Base-by-base conservation (phyloP, 35 echinoderm and acorn worm species). In the Holothuria glaberrima region DNA sequence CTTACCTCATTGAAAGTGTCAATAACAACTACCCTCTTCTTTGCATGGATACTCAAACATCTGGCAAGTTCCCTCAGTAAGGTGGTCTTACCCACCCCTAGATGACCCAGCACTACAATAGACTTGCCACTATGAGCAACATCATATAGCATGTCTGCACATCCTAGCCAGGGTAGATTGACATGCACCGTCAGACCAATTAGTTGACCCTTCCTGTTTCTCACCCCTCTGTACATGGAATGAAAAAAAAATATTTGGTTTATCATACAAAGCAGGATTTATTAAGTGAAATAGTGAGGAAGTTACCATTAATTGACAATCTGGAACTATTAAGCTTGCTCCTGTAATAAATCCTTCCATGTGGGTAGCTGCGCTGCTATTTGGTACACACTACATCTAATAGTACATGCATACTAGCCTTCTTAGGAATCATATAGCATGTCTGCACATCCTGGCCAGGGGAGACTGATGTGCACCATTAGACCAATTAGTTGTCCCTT, bases 351-450 rank as follows among this genome's bases (percentile, higher is more conserved):
- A n/a, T n/a, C n/a, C n/a, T n/a, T n/a, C n/a, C n/a, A n/a, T n/a
- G n/a, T n/a, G n/a, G n/a, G n/a, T n/a, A n/a, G n/a, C n/a, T n/a
- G n/a, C n/a, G n/a, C n/a, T n/a, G n/a, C n/a, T n/a, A n/a, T n/a
- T n/a, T n/a, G n/a, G n/a, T n/a, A n/a, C n/a, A n/a, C n/a, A n/a
- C n/a, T n/a, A n/a, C n/a, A n/a, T n/a, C n/a, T n/a, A n/a, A n/a
- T n/a, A n/a, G n/a, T n/a, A n/a, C n/a, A n/a, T n/a, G n/a, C n/a
- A n/a, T n/a, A n/a, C n/a, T n/a, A n/a, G n/a, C n/a, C n/a, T n/a
- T n/a, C n/a, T n/a, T n/a, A n/a, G n/a, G n/a, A n/a, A n/a, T 95
- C 94, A 85, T 83, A 82, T n/a, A 95, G 50, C 65, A 88, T 91
- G 74, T 92, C 90, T 24, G 82, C 75, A 54, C 89, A 91, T 34